phyloP scores from a whole-genome alignment of 2,888 invertebrate genomes.

The Gandaritis pyraliata region DNA sequence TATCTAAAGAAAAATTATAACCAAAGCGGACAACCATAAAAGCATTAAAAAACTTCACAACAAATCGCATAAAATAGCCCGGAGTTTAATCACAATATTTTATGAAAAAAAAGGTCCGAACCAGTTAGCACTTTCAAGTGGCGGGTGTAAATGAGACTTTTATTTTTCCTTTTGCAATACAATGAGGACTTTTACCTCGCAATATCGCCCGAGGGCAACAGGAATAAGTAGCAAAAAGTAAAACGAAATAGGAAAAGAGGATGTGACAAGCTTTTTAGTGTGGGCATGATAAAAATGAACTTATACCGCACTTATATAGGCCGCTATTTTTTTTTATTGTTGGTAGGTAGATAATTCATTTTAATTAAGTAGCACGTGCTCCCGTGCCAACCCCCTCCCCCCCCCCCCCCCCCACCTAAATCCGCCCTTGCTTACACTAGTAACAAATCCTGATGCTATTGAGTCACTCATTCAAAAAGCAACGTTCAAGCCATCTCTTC shows the following conservation, averaged over 20 bases:
- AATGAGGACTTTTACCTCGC: slow-evolving; percentile 52
- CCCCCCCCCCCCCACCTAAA: too few relatives aligned
- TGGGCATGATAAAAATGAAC: not conserved
- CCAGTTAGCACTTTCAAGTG: slow-evolving; percentile 50
- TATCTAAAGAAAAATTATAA: not conserved
- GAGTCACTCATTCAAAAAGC: not conserved
- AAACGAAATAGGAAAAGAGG: slow-evolving; percentile 2
- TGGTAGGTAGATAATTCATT: too few relatives aligned
- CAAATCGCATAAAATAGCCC: slow-evolving; percentile 25
- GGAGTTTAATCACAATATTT: slow-evolving; percentile 28
- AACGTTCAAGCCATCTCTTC: not conserved
- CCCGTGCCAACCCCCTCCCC: too few relatives aligned
- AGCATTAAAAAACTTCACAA: slow-evolving; percentile 11
- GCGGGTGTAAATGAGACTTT: slow-evolving; percentile 60
- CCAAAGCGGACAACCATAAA: slow-evolving; percentile 11
- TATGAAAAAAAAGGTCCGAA: slow-evolving; percentile 20
- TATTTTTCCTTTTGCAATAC: slow-evolving; percentile 55
- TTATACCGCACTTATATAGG: not conserved
- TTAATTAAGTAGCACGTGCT: too few relatives aligned
- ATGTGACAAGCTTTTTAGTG: not conserved
- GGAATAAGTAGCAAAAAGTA: slow-evolving; percentile 50
- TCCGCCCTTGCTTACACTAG: too few relatives aligned
- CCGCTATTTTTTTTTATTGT: too few relatives aligned
- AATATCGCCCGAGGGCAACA: slow-evolving; percentile 60
- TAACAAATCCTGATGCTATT: not conserved